Evolutionary conservation across 2,888 invertebrate species (phyloP).

Genomic region (Cactoblastis cactorum): DNA sequence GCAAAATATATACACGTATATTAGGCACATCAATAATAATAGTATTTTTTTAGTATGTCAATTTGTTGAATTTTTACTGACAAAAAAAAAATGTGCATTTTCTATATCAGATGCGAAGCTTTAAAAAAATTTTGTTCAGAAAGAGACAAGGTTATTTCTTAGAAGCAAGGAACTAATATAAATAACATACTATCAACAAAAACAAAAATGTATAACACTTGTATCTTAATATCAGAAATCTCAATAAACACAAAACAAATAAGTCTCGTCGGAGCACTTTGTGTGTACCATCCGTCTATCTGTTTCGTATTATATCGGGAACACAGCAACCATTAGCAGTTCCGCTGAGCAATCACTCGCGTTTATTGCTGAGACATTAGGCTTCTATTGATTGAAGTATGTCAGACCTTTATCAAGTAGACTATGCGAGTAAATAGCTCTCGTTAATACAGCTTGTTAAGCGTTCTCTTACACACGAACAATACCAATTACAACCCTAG

Average conservation of each 20-base stretch:
- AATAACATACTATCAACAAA: not conserved
- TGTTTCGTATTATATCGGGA: slow-evolving; percentile 12
- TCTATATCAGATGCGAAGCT: too few species aligned
- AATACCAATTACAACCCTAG: too few species aligned
- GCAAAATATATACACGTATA: not conserved
- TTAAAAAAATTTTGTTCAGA: too few species aligned
- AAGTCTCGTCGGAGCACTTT: not conserved
- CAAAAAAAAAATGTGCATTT: too few species aligned
- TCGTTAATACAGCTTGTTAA: too few species aligned
- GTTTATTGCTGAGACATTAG: slow-evolving; percentile 14
- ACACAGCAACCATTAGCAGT: slow-evolving; percentile 16
- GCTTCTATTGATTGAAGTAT: slow-evolving; percentile 19
- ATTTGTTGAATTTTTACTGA: too few species aligned
- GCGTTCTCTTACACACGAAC: too few species aligned
- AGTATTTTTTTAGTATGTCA: not conserved
- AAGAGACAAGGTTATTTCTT: too few species aligned
- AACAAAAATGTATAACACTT: not conserved
- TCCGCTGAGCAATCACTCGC: slow-evolving; percentile 18
- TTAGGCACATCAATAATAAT: not conserved
- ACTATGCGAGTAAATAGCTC: too few species aligned
- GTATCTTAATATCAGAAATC: not conserved
- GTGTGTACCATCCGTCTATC: not conserved
- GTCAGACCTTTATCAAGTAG: too few species aligned
- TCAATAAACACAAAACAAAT: not conserved
- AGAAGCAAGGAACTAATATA: too few species aligned